phyloP scores from a whole-genome alignment of 2,888 invertebrate genomes.

The Parelbella ahira region DNA sequence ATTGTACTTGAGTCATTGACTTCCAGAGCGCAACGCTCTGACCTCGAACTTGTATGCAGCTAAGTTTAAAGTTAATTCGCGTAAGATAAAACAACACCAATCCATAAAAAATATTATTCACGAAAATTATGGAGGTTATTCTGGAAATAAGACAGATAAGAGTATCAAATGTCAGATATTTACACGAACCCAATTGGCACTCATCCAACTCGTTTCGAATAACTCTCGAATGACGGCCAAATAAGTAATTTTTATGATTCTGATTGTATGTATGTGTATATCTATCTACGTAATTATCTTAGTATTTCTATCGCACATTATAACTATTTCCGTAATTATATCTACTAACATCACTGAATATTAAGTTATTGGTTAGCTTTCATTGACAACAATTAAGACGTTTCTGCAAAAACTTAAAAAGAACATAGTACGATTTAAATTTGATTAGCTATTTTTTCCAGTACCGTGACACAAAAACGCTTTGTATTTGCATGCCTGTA shows the following conservation, averaged over 20 bases:
- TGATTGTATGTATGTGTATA: constrained; percentile 8
- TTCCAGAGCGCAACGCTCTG: constrained; percentile 27
- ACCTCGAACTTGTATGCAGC: constrained; percentile 8
- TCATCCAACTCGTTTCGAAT: constrained; percentile 59
- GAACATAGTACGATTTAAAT: too few species aligned
- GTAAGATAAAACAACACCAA: too few species aligned
- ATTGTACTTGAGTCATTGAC: constrained; percentile 28
- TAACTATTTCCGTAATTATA: background rate
- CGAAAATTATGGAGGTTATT: constrained; percentile 3
- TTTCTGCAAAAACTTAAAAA: too few species aligned
- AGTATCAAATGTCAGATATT: constrained; percentile 62
- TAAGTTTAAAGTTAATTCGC: too few species aligned
- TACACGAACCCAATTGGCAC: constrained; percentile 53
- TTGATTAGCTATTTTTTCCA: too few species aligned
- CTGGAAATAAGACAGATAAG: constrained; percentile 23
- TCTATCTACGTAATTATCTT: constrained; percentile 8
- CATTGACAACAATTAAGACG: too few species aligned
- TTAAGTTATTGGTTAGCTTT: too few species aligned
- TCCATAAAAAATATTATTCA: too few species aligned
- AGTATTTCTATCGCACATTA: too few species aligned
- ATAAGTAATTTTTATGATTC: constrained; percentile 45
- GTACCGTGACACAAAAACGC: too few species aligned
- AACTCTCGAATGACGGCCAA: constrained; percentile 50
- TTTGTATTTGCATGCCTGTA: too few species aligned
- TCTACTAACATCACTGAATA: background rate